Conservation (phyloP, 2,113 vertebrate genomes). For the Puma concolor region DNA sequence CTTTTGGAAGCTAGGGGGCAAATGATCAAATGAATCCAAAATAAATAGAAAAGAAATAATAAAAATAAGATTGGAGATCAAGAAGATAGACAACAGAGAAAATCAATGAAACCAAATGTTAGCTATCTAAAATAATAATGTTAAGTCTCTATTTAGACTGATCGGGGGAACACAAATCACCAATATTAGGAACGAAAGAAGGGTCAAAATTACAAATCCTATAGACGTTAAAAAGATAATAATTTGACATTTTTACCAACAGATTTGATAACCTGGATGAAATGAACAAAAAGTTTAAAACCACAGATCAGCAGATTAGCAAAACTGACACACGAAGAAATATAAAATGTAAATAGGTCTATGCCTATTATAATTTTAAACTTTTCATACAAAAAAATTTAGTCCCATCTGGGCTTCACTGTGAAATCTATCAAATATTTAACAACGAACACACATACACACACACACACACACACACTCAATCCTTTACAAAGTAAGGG, state of each 20-base stretch:
- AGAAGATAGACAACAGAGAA: background rate
- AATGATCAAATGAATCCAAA: background rate
- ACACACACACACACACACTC: background rate
- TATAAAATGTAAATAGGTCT: background rate
- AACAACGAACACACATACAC: background rate
- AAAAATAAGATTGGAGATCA: background rate
- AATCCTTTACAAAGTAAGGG: background rate
- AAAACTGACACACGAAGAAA: background rate
- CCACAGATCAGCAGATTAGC: background rate
- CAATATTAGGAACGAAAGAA: background rate
- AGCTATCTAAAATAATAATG: background rate
- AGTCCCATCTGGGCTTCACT: background rate
- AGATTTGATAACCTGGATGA: background rate
- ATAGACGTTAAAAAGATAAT: background rate
- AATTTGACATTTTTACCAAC: background rate
- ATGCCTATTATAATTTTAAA: background rate
- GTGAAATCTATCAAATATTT: conserved; percentile 2
- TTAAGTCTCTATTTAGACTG: background rate
- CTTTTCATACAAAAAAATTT: background rate
- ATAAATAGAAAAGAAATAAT: background rate
- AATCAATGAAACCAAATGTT: conserved; percentile 9
- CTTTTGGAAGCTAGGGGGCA: background rate
- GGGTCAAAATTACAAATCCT: background rate
- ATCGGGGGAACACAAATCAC: background rate
- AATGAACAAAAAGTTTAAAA: background rate